A percentile compares a stretch with the other conserved stretches of the same genome.
Conservation (phyloP, 2,113 vertebrate species). For the Rhabdomys dilectus region DNA sequence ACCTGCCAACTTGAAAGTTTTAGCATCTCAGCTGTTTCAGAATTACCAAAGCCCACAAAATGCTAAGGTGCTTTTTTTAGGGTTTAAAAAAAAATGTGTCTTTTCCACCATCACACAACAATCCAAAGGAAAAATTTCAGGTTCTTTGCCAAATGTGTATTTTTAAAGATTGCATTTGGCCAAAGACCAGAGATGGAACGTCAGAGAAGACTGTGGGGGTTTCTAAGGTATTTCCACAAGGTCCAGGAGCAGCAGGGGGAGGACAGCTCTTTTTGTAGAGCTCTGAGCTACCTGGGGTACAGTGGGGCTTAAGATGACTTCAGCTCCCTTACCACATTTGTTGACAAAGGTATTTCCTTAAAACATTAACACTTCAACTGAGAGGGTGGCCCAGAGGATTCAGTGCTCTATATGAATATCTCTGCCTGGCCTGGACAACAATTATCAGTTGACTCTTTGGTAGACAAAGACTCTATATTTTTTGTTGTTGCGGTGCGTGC, state of each 20-base stretch:
- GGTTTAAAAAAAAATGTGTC: conserved; percentile 78
- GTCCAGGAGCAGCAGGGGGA: not conserved
- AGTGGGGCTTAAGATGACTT: not conserved
- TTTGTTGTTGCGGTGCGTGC: no score
- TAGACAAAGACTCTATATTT: not conserved
- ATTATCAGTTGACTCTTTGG: not conserved
- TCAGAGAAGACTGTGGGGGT: conserved; percentile 60
- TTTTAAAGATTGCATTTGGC: conserved; percentile 83
- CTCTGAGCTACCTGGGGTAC: not conserved
- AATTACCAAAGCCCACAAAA: conserved; percentile 83
- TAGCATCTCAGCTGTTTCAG: conserved; percentile 81
- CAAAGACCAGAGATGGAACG: conserved; percentile 68
- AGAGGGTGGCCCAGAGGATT: not conserved
- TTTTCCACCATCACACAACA: conserved; percentile 76
- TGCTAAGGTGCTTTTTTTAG: conserved; percentile 84
- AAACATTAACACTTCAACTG: not conserved
- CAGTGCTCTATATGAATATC: not conserved
- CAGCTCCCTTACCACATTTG: not conserved
- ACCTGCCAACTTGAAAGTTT: conserved; percentile 80
- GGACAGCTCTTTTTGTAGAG: not conserved
- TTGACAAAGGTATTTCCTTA: not conserved
- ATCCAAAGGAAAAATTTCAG: conserved; percentile 72
- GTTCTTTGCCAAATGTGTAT: conserved; percentile 79
- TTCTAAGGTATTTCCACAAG: not conserved
- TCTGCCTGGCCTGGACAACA: not conserved